Evolutionary conservation across 2,797 vertebrate species (phyloP).

Genomic region (Pantherophis vulpinus): DNA sequence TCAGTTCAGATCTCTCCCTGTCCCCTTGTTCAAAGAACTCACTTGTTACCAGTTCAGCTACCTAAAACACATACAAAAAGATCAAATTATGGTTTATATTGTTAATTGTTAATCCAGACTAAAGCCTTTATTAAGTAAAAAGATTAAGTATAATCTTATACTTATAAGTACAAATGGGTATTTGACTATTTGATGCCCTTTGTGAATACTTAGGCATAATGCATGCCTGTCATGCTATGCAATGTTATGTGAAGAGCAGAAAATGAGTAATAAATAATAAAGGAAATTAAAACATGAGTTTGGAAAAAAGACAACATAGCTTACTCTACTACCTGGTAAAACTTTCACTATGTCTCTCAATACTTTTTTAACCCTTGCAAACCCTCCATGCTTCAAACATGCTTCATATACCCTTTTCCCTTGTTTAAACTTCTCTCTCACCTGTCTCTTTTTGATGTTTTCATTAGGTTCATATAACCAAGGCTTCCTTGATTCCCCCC

Average conservation of each 20-base stretch:
- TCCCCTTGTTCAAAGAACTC: conserved; percentile 99
- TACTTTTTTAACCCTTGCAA: background rate
- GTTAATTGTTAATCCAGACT: conserved; percentile 32
- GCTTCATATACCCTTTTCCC: background rate
- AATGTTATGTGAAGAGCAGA: background rate
- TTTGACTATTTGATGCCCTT: background rate
- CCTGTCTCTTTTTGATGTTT: background rate
- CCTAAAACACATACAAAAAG: conserved; percentile 72
- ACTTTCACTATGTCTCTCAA: background rate
- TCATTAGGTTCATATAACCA: background rate
- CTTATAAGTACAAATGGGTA: background rate
- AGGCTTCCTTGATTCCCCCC: background rate
- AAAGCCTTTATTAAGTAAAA: background rate
- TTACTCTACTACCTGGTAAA: background rate
- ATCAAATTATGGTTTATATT: conserved; percentile 29
- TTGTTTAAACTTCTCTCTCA: background rate
- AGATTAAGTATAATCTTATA: conserved; percentile 2
- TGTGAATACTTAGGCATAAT: background rate
- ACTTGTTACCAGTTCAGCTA: conserved; percentile 95
- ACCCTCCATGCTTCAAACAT: background rate
- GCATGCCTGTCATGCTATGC: background rate
- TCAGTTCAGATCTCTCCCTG: conserved; percentile 94
- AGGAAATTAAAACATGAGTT: background rate
- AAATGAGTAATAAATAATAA: background rate
- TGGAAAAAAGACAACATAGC: background rate